These are phyloP conservation scores for Zhuqinia jingwanae DNA, from an alignment of 2,888 invertebrate species.

Conservation along the genomic window DNA sequence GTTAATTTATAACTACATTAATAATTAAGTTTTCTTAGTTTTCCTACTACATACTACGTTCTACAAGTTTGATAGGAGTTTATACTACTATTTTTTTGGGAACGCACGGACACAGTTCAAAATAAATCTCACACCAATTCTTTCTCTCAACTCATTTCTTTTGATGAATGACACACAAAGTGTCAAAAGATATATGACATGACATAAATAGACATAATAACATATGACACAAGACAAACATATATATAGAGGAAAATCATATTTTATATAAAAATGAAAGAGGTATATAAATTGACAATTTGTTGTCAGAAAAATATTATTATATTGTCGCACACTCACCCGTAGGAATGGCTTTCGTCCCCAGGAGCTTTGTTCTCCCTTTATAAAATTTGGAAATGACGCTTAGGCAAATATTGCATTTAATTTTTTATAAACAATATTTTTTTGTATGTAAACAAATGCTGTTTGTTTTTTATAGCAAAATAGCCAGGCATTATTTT, in stretches of 20 bases:
- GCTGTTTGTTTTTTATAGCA: conserved; percentile 52
- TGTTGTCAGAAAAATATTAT: conserved; percentile 26
- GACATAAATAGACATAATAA: conserved; percentile 9
- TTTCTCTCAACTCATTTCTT: conserved; percentile 7
- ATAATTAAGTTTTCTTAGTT: no score
- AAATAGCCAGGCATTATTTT: conserved; percentile 38
- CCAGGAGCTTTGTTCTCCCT: conserved; percentile 77
- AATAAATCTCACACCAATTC: neutral
- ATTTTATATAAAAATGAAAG: conserved; percentile 2
- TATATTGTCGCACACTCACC: conserved; percentile 71
- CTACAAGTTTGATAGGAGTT: neutral
- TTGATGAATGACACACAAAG: conserved; percentile 16
- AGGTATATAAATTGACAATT: conserved; percentile 18
- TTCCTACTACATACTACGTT: neutral
- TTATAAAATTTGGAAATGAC: conserved; percentile 72
- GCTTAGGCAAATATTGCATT: conserved; percentile 70
- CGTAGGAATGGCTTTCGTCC: conserved; percentile 79
- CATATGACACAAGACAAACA: conserved; percentile 17
- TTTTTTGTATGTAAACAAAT: conserved; percentile 25
- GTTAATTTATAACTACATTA: no score
- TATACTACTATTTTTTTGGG: neutral
- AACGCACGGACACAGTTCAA: neutral
- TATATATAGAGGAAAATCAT: conserved; percentile 18
- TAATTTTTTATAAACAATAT: conserved; percentile 41
- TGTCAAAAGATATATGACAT: conserved; percentile 20